Evolutionary conservation across 2,113 vertebrate species (phyloP).

Genomic region (Stercorarius parasiticus): DNA sequence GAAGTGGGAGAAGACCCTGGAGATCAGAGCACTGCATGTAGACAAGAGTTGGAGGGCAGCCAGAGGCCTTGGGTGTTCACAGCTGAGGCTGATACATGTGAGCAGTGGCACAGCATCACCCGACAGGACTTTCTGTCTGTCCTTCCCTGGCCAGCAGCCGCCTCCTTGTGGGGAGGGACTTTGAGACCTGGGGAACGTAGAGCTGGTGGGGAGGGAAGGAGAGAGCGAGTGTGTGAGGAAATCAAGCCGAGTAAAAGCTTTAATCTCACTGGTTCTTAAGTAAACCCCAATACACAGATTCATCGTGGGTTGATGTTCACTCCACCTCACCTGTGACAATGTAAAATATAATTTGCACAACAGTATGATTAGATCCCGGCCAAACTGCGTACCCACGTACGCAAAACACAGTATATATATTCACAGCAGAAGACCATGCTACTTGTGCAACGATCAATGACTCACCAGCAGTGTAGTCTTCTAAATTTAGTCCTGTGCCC

Average conservation of each 20-base stretch:
- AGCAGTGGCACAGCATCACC: neutral
- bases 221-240: neutral
- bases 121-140: neutral
- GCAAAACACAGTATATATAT: neutral
- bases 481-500: conserved; percentile 41
- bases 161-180: neutral
- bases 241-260: neutral
- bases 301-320: neutral
- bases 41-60: rapidly evolving
- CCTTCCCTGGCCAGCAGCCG: neutral
- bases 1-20: neutral
- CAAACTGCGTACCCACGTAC: neutral
- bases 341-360: neutral
- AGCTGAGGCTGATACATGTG: neutral
- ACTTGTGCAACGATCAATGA: conserved; percentile 32
- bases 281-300: neutral
- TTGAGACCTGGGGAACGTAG: neutral
- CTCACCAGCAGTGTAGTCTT: conserved; percentile 34
- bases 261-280: neutral
- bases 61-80: neutral
- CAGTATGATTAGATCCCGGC: rapidly evolving
- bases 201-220: neutral
- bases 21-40: neutral
- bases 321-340: neutral
- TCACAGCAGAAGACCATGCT: neutral